Base-by-base conservation (phyloP, 2,797 vertebrate species). In the Tolypeutes matacus region DNA sequence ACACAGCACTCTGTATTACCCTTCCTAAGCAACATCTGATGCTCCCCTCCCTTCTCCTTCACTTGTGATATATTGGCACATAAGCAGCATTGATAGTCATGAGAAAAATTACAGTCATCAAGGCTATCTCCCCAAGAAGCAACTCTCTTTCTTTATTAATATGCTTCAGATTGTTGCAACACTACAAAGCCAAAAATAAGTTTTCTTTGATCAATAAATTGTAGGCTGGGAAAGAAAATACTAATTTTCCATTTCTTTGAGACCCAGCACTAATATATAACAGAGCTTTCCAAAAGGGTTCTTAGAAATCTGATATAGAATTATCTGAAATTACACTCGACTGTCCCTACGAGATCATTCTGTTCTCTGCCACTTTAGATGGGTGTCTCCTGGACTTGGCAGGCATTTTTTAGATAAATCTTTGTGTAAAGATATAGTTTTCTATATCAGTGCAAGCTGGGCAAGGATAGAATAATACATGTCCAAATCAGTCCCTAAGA, bases 141-240 rank as follows among this genome's bases (percentile, higher is more conserved):
- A 95, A 82, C 92, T 89, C 95, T 96, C 94, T 96, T 94, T 96
- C 91, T 97, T 97, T 98, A 98, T 97, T 97, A 97, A 97, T 97
- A 96, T 96, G 95, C 94, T 96, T 96, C 83, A 49, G 95, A 97
- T 96, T 94, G 96, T 96, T 93, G 88, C 29, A 65, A 97, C 77
- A 92, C 95, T 95, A 97, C 95, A 96, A 97, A 97, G 95, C 90
- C 89, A 95, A 97, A 96, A 97, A 97, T 89, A 98, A 82, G 94
- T 98, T 97, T 96, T 97, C 96, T 98, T 94, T 96, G 97, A 98
- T 98, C 93, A 95, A 97, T 94, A 95, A 95, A 97, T 97, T 97
- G 93, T 89, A 96, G 85, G 94, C 77, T 85, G 72, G 86, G 77
- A 97, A 97, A 98, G 75, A 97, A 97, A 93, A 95, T 81, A 89